A percentile compares a stretch with the other conserved stretches of the same genome.
phyloP scores from a whole-genome alignment of 2,888 invertebrate genomes.

The Arctia plantaginis region DNA sequence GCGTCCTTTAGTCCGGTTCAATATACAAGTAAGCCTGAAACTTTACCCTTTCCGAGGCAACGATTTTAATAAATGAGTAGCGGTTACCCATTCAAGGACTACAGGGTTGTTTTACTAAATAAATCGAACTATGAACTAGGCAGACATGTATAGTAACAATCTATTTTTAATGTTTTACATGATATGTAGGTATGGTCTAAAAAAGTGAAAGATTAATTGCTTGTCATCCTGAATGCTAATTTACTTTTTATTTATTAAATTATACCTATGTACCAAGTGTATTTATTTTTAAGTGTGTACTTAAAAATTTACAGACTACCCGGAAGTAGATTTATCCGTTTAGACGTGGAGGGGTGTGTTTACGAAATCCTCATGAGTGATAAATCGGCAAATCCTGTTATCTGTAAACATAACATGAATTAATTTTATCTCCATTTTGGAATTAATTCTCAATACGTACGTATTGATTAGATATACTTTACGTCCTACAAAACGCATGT shows the following conservation, averaged over 20 bases:
- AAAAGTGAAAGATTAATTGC: not conserved
- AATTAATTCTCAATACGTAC: too few relatives aligned
- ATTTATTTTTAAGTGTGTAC: too few relatives aligned
- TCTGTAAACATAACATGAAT: too few relatives aligned
- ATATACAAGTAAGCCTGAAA: not conserved
- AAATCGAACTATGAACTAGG: conserved; percentile 12
- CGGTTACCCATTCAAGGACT: conserved; percentile 19
- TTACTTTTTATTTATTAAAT: not conserved
- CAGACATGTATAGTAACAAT: not conserved
- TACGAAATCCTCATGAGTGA: too few relatives aligned
- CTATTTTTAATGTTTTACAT: not conserved
- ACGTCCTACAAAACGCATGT: too few relatives aligned
- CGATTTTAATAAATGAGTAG: conserved; percentile 24
- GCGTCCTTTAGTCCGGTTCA: not conserved
- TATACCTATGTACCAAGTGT: too few relatives aligned
- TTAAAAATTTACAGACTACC: too few relatives aligned
- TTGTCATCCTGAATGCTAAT: not conserved
- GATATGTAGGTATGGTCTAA: not conserved
- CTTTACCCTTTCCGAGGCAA: conserved; percentile 10
- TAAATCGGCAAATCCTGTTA: too few relatives aligned
- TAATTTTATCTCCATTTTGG: too few relatives aligned
- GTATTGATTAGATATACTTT: too few relatives aligned
- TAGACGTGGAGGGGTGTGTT: too few relatives aligned
- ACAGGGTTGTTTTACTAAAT: conserved; percentile 17
- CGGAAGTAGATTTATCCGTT: too few relatives aligned